Base-by-base conservation (phyloP, 2,888 invertebrate genomes). In the Dromius quadrimaculatus region DNA sequence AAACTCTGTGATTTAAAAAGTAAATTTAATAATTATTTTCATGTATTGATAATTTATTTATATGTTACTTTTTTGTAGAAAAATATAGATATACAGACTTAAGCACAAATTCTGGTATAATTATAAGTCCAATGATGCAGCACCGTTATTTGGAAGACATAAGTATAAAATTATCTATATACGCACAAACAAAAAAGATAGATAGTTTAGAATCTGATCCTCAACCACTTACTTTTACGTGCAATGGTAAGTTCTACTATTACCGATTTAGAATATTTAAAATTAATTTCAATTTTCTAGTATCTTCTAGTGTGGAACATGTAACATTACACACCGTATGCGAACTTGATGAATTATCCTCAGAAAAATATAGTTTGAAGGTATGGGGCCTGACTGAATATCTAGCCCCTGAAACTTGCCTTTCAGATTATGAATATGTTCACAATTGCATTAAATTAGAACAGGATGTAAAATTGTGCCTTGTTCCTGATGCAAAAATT, bases 401-500 rank as follows among this genome's bases (percentile, higher is more conserved):
- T 84, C 83, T 98, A 32, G 90, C 92, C 0, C 90, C 93, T 9
- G 92, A 93, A 63, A 93, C 94, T 32, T 87, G 89, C 8, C 86
- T 98, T 28, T 91, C 92, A 72, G 95, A 96, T 80, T 94, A 97
- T 81, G 95, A 95, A 81, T 97, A 97, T 80, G 92, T 97, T 66
- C 95, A 97, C 77, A 91, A 92, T 77, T 97, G 97, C 81, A 91
- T 97, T 71, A 96, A 97, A 78, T 83, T 97, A 77, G 97, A 97
- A 80, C 90, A 92, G 79, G 97, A 97, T 82, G 92, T 96, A 1
- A 85, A 88, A 34, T 81, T 93, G 72, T 89, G 87, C 61, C 80
- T 91, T 1, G 87, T 88, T 72, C 86, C 89, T 38, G 91, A 92
- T 75, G 85, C 85, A 28, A 87, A 89, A 74, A 87, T 88, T 66